Base-by-base conservation (phyloP, 2,888 invertebrate species). In the Augiades crinisus region DNA sequence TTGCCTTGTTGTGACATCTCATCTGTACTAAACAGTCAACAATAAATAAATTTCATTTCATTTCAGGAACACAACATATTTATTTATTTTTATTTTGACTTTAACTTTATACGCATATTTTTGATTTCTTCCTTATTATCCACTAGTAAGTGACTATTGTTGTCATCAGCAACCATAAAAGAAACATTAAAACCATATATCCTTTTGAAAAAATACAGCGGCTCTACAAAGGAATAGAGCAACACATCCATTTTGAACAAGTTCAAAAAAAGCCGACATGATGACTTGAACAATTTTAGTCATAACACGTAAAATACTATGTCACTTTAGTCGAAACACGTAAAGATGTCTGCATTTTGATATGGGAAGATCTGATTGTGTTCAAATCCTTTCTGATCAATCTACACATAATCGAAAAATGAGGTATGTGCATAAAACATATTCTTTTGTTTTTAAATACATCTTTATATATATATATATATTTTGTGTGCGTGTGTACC, bases 221-320 rank as follows among this genome's bases (percentile, higher is more conserved):
- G 27, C 27, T 27, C 10, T 27, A 27, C 10, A 27, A 27, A 27
- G 5, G 27, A 27, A 5, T 27, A 3, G 5, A 10, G 10, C 10
- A n/a, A n/a, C n/a, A 22, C n/a, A 17, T 30, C 6, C 16, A 8
- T 27, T 27, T 41, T 17, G 12, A 27, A 17, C 16, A 17, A 1
- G 7, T 17, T 30, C 16, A 41, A 41, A 41, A 41, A 14, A 6
- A 40, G 8, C 27, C 40, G 27, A n/a, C 40, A 14, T 12, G n/a
- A n/a, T 16, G 3, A 14, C 5, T 10, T 27, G 10, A 40, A 14
- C 16, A n/a, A 24, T 14, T 40, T 40, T 38, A 27, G 16, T 27
- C 27, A 14, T 13, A 14, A 40, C 27, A 40, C 40, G 27, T 40
- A 40, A 40, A 40, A 10, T 27, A 12, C 21, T 27, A 27, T 24